A percentile compares a stretch with the other conserved stretches of the same genome.
Conservation (phyloP, 2,888 invertebrate genomes). For the Noctua fimbriata region DNA sequence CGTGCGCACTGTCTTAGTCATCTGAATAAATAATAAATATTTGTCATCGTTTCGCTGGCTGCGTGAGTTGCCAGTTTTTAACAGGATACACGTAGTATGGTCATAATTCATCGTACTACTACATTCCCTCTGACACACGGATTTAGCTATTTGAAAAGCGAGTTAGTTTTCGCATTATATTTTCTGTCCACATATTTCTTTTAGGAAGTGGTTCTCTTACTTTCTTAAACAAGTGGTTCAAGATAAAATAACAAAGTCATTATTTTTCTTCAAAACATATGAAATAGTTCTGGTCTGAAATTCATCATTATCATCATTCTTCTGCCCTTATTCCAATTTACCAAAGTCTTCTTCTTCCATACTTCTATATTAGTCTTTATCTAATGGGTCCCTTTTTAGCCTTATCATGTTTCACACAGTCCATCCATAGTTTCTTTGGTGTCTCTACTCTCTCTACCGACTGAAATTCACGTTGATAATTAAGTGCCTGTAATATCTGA, state of each 20-base stretch:
- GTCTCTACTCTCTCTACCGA: not conserved
- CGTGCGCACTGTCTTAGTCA: slow-evolving; percentile 26
- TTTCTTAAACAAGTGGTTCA: not conserved
- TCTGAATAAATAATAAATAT: slow-evolving; percentile 43
- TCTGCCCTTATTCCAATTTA: not conserved
- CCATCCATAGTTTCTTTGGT: not conserved
- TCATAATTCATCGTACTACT: slow-evolving; percentile 45
- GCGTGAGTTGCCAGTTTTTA: slow-evolving; percentile 44
- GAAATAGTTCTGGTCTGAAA: not conserved
- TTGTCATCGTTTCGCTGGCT: slow-evolving; percentile 39
- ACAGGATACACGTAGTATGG: slow-evolving; percentile 16
- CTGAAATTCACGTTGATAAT: too few species aligned
- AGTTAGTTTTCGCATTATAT: slow-evolving; percentile 18
- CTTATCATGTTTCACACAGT: not conserved
- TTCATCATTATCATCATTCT: not conserved
- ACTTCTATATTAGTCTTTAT: not conserved
- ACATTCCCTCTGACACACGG: slow-evolving; percentile 25
- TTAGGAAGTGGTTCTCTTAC: not conserved
- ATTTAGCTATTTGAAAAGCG: slow-evolving; percentile 22
- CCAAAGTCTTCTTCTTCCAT: too few species aligned
- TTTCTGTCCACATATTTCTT: slow-evolving; percentile 9
- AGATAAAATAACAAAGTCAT: not conserved
- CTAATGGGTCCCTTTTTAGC: not conserved
- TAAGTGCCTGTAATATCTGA: not conserved
- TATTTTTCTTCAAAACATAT: not conserved